Conservation (phyloP, 2,888 invertebrate species). For the Helicoverpa assulta region DNA sequence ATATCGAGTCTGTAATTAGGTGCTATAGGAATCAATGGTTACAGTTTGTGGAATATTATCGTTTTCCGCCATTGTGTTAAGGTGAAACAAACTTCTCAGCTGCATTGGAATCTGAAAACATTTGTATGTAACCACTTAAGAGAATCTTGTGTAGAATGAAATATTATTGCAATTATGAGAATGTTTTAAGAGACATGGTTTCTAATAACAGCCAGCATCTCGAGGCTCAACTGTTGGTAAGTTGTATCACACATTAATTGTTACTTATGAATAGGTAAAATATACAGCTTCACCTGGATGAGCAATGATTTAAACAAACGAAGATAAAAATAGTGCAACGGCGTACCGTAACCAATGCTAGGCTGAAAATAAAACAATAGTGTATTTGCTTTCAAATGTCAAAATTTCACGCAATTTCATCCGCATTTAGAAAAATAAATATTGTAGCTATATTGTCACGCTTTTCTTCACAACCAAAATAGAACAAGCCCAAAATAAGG, state of each 20-base stretch:
- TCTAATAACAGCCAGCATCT: background rate
- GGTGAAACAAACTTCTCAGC: slow-evolving; percentile 29
- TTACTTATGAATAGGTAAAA: no score
- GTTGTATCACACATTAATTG: no score
- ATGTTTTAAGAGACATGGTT: slow-evolving; percentile 12
- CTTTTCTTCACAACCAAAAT: slow-evolving; percentile 45
- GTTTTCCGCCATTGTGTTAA: slow-evolving; percentile 8
- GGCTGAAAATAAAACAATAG: slow-evolving; percentile 5
- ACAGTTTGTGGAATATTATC: slow-evolving; percentile 35
- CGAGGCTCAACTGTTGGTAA: slow-evolving; percentile 8
- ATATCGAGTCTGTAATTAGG: slow-evolving; percentile 64
- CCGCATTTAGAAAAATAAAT: slow-evolving; percentile 36
- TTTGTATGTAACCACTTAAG: background rate
- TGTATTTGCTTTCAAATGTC: background rate
- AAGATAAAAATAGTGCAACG: background rate
- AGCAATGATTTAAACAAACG: background rate
- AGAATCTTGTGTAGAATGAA: slow-evolving; percentile 5
- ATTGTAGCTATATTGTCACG: slow-evolving; percentile 39
- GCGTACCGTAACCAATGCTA: background rate
- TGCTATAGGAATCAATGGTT: slow-evolving; percentile 39
- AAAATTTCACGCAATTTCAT: slow-evolving; percentile 22
- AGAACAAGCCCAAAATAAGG: slow-evolving; percentile 44
- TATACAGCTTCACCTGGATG: no score
- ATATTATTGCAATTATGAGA: slow-evolving; percentile 20
- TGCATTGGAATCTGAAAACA: slow-evolving; percentile 33